A percentile compares a stretch with the other conserved stretches of the same genome.
Conservation (phyloP, 2,113 vertebrate genomes). For the Oxyruncus cristatus region DNA sequence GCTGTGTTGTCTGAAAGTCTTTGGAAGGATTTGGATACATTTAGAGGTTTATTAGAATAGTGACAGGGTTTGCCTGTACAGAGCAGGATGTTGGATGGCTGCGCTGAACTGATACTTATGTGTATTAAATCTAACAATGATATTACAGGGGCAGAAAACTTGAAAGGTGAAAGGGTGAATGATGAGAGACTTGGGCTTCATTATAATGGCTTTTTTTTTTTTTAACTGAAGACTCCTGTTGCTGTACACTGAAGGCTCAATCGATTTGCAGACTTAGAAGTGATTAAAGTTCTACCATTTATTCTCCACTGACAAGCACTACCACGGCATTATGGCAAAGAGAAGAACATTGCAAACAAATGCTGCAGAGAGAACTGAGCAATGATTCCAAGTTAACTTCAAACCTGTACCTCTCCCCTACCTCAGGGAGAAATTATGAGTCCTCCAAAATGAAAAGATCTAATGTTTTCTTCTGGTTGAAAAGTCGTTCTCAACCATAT, state of each 20-base stretch:
- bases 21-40: constrained; percentile 2
- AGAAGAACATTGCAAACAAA: neutral
- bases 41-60: neutral
- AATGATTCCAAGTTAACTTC: neutral
- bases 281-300: neutral
- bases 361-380: neutral
- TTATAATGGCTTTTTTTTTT: neutral
- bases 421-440: neutral
- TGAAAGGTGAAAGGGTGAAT: neutral
- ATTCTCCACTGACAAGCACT: neutral
- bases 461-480: neutral
- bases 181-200: neutral
- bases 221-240: neutral
- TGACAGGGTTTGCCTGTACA: neutral
- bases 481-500: neutral
- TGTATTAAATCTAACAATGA: neutral
- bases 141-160: neutral
- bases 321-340: neutral
- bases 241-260: neutral
- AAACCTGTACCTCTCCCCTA: neutral
- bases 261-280: neutral
- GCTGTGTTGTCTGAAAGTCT: neutral
- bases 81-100: neutral
- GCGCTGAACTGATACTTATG: neutral
- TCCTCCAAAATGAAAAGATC: neutral